Percentiles rank a stretch among this genome's conserved stretches.
These are phyloP conservation scores for Saccopteryx bilineata DNA, from an alignment of 2,113 vertebrate genomes.

Conservation along the genomic window DNA sequence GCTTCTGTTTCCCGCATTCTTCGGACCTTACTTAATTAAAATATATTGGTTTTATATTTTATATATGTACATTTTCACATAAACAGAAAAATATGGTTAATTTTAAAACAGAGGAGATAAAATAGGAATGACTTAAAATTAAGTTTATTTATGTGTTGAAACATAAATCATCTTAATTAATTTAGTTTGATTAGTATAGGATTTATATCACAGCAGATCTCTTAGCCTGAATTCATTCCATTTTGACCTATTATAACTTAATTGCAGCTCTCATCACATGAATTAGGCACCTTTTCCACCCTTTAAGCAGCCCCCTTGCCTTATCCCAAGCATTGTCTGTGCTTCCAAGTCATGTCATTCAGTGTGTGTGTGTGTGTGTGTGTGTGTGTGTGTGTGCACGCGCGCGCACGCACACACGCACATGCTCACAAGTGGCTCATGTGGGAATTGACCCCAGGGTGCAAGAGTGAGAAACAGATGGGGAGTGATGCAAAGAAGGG, in stretches of 20 bases:
- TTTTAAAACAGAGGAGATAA: conserved; percentile 31
- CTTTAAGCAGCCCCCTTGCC: too few species aligned
- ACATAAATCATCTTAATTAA: background rate
- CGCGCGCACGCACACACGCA: rapidly evolving
- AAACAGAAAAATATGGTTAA: background rate
- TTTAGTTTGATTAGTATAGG: background rate
- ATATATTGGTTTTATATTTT: background rate
- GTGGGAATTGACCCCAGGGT: background rate
- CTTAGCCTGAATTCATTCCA: background rate
- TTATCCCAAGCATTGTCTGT: background rate
- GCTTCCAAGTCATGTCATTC: background rate
- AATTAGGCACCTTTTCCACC: background rate
- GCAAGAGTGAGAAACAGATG: background rate
- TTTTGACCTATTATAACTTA: background rate
- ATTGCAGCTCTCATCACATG: background rate
- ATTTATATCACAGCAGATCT: background rate
- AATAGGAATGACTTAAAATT: background rate
- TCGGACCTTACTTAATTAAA: background rate
- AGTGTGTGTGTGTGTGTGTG: background rate
- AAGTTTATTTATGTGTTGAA: background rate
- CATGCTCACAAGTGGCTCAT: background rate
- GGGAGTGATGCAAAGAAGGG: background rate
- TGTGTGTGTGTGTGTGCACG: rapidly evolving
- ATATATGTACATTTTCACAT: background rate
- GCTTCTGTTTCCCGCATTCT: background rate